Percentiles rank a stretch among this genome's conserved stretches.
Conservation (phyloP, 2,888 invertebrate genomes). For the Cosmopolites sordidus region DNA sequence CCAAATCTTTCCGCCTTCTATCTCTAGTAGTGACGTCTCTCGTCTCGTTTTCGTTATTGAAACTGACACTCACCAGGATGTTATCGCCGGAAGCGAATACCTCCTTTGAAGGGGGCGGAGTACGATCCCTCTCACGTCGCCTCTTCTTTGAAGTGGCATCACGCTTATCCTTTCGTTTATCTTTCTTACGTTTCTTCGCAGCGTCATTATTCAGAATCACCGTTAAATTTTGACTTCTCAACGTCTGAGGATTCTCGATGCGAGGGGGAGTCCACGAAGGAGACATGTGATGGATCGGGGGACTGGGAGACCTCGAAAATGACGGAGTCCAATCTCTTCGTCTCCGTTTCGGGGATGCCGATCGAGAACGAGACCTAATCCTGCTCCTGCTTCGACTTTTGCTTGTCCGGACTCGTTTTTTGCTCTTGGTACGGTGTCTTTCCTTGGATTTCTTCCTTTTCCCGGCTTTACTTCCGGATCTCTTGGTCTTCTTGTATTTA, state of each 20-base stretch:
- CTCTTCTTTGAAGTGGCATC: slow-evolving; percentile 40
- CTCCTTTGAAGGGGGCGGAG: slow-evolving; percentile 75
- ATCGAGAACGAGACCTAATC: slow-evolving; percentile 41
- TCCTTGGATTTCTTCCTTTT: slow-evolving; percentile 45
- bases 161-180: slow-evolving; percentile 42
- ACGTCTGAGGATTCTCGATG: slow-evolving; percentile 39
- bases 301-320: slow-evolving; percentile 58
- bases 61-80: slow-evolving; percentile 88
- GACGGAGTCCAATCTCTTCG: slow-evolving; percentile 51
- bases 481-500: slow-evolving; percentile 39
- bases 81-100: slow-evolving; percentile 91
- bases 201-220: slow-evolving; percentile 58
- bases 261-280: slow-evolving; percentile 63
- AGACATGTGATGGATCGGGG: slow-evolving; percentile 39
- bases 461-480: slow-evolving; percentile 38
- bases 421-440: slow-evolving; percentile 37
- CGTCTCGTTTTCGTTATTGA: slow-evolving; percentile 63
- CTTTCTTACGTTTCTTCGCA: slow-evolving; percentile 40
- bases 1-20: slow-evolving; percentile 33
- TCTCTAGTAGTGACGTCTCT: slow-evolving; percentile 44
- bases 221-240: slow-evolving; percentile 51
- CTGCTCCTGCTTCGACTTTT: slow-evolving; percentile 33
- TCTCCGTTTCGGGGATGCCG: slow-evolving; percentile 38
- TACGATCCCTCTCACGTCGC: slow-evolving; percentile 45
- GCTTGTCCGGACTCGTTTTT: slow-evolving; percentile 20